Percentiles rank a stretch among this genome's conserved stretches.
Evolutionary conservation across 2,888 invertebrate genomes (phyloP).

Genomic region (Torymus texanus): DNA sequence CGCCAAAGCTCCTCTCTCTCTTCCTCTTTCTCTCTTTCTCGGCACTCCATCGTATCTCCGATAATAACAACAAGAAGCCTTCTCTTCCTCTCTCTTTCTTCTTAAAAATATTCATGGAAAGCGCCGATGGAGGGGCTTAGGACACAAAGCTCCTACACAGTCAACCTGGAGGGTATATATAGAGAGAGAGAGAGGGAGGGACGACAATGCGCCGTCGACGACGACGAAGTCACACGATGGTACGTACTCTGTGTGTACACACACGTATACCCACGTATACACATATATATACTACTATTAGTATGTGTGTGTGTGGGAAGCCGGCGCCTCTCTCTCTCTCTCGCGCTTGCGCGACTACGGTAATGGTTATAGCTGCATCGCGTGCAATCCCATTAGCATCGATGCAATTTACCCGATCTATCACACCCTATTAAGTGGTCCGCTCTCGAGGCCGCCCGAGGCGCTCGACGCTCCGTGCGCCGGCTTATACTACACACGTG

Average conservation of each 20-base stretch:
- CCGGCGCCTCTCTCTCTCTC: slow-evolving; percentile 39
- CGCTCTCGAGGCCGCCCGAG: slow-evolving; percentile 63
- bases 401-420: slow-evolving; percentile 75
- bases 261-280: slow-evolving; percentile 11
- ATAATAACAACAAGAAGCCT: slow-evolving; percentile 33
- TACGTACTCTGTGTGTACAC: too few species aligned
- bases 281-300: slow-evolving; percentile 15
- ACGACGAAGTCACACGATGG: background rate
- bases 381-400: slow-evolving; percentile 75
- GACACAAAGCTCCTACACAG: slow-evolving; percentile 39
- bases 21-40: too few species aligned
- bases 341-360: slow-evolving; percentile 64
- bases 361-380: slow-evolving; percentile 75
- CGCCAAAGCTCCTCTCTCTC: background rate
- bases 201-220: slow-evolving; percentile 35
- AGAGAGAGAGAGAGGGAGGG: background rate
- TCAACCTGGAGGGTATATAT: background rate
- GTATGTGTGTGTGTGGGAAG: slow-evolving; percentile 21
- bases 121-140: slow-evolving; percentile 49
- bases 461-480: background rate
- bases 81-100: too few species aligned
- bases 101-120: slow-evolving; percentile 53
- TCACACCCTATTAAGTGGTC: slow-evolving; percentile 75
- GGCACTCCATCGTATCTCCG: background rate
- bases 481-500: background rate